Percentiles rank a stretch among this genome's conserved stretches.
phyloP scores from a whole-genome alignment of 2,797 vertebrate genomes.

The Luscinia luscinia region DNA sequence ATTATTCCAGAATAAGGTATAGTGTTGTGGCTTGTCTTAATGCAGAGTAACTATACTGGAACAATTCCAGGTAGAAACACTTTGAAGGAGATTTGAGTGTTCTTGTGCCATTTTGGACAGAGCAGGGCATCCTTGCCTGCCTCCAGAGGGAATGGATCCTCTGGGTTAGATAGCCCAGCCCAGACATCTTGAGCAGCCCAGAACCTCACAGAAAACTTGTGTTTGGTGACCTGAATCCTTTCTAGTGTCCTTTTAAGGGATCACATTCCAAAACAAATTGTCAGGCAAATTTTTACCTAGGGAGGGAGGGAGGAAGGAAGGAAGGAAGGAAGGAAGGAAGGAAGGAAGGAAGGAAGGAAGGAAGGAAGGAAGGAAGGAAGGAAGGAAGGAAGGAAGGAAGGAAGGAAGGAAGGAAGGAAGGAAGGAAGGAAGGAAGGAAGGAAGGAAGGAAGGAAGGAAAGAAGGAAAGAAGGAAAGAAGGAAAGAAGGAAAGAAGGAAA shows the following conservation, averaged over 20 bases:
- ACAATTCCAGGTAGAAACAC: not conserved
- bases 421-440: no score
- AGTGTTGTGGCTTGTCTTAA: not conserved
- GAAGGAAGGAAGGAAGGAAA: not conserved
- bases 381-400: no score
- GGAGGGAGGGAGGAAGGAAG: no score
- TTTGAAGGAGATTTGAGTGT: not conserved
- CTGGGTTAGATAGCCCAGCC: not conserved
- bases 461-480: not conserved
- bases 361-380: no score
- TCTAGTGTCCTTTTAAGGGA: not conserved
- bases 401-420: no score
- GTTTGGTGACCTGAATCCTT: not conserved
- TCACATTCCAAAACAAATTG: no score
- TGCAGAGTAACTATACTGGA: not conserved
- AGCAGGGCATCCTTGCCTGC: not conserved
- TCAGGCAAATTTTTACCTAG: no score
- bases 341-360: no score
- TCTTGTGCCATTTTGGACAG: not conserved
- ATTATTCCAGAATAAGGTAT: constrained; percentile 18
- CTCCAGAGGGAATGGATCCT: not conserved
- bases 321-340: no score
- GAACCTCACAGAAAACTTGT: not conserved
- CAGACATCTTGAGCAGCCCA: not conserved
- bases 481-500: no score